Evolutionary conservation across 1,140 invertebrate species (phyloP), one percentile per base, ranked within the genome.

Genomic region (Schlechtendalia chinensis): DNA sequence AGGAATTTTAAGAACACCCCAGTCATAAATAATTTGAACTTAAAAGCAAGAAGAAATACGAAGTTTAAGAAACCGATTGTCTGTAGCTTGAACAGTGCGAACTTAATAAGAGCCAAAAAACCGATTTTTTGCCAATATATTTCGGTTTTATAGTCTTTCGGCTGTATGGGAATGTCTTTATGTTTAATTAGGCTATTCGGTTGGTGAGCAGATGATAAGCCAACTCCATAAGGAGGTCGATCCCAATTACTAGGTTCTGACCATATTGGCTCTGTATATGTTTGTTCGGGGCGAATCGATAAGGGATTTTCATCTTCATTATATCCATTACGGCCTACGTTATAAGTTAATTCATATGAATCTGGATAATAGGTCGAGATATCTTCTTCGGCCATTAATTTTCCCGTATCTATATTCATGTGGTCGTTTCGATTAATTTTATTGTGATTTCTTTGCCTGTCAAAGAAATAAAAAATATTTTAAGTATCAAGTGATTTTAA

Each of bases 21-120:
- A 16, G 14, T 16, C 58, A 59, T 59, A 1, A 16, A 59, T 5
- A 82, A 10, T 54, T 81, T 81, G n/a, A 82, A 32, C 56, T 81
- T 82, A n/a, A 81, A 29, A 17, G 71, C 32, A 24, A 82, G 17
- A 16, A 82, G 16, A 14, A 81, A 67, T 22, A 79, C 16, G 0
- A 71, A 14, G 32, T 82, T 81, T 32, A 82, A 27, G 12, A 82
- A 59, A 47, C 79, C 80, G 32, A 82, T 75, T 6, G 59, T 17
- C 32, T 77, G 50, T 5, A 82, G 39, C 22, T 82, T 82, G 1
- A 67, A 19, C 17, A 82, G 14, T 19, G 71, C 50, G 12, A 81
- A 53, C 77, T 82, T 82, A 5, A 82, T n/a, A 5, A 81, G 29
- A 17, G 72, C 80, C 14, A 81, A 17, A 24, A 72, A 53, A 45